phyloP scores from a whole-genome alignment of 2,113 vertebrate species.

The Guaruba guarouba region DNA sequence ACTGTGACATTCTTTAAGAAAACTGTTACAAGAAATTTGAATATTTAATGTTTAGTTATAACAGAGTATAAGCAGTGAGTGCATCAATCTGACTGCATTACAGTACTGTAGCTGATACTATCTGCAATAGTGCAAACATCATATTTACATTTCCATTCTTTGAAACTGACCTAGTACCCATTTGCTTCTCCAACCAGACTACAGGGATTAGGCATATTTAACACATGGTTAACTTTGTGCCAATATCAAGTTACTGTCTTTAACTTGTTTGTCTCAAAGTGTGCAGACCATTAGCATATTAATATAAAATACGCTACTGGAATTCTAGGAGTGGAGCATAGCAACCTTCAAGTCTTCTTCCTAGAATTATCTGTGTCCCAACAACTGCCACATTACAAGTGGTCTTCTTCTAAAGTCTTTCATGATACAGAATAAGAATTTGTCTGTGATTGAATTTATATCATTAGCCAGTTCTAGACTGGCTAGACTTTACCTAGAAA shows the following conservation, averaged over 20 bases:
- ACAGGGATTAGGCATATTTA: background rate
- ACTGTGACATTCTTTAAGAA: background rate
- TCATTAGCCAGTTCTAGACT: background rate
- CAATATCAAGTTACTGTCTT: background rate
- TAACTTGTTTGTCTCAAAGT: background rate
- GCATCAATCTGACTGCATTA: background rate
- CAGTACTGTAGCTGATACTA: background rate
- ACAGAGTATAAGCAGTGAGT: background rate
- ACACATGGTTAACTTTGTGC: background rate
- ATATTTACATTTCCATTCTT: background rate
- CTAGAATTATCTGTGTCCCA: background rate
- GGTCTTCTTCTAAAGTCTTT: background rate
- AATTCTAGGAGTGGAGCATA: background rate
- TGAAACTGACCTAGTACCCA: background rate
- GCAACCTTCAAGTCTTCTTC: background rate
- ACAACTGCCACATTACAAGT: background rate
- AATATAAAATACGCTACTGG: background rate
- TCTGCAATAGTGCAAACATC: background rate
- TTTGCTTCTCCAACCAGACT: background rate
- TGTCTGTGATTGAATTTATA: background rate
- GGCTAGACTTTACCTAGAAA: background rate
- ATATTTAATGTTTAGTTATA: background rate
- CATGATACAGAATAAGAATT: background rate
- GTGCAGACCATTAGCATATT: background rate
- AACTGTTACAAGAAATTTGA: background rate